phyloP scores from a whole-genome alignment of 1,140 invertebrate genomes.

The Cylas formicarius region DNA sequence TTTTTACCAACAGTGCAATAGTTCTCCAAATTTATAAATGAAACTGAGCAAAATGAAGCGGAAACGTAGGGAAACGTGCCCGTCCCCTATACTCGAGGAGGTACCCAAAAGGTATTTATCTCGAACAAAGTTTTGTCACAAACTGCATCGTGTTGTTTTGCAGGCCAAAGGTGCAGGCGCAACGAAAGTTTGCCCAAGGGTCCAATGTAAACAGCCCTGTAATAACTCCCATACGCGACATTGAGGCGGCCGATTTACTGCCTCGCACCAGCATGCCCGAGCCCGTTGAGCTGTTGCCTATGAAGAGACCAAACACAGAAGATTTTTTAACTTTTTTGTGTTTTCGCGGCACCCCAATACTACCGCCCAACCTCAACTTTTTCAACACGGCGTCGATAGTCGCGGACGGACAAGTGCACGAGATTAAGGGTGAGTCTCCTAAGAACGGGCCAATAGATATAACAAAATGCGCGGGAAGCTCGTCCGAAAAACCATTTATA shows the following conservation, averaged over 20 bases:
- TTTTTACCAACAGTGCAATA: too few relatives aligned
- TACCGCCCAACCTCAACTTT: slow-evolving; percentile 68
- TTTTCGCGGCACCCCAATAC: slow-evolving; percentile 68
- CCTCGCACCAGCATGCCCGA: slow-evolving; percentile 39
- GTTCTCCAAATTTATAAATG: too few relatives aligned
- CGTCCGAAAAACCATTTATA: slow-evolving; percentile 41
- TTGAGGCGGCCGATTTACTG: slow-evolving; percentile 47
- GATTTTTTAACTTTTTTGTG: slow-evolving; percentile 87
- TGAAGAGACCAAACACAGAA: slow-evolving; percentile 76
- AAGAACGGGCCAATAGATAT: slow-evolving; percentile 38
- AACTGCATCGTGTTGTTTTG: slow-evolving; percentile 25
- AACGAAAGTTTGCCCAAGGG: slow-evolving; percentile 86
- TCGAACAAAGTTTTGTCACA: slow-evolving; percentile 9
- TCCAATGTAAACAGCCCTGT: slow-evolving; percentile 49
- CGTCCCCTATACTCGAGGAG: slow-evolving; percentile 38
- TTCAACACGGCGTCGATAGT: slow-evolving; percentile 51
- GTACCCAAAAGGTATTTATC: slow-evolving; percentile 48
- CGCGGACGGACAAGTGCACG: slow-evolving; percentile 31
- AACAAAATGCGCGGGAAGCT: slow-evolving; percentile 26
- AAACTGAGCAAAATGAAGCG: slow-evolving; percentile 35
- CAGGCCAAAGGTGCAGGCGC: slow-evolving; percentile 75
- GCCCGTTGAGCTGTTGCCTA: slow-evolving; percentile 52
- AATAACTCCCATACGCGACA: slow-evolving; percentile 54
- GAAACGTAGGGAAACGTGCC: slow-evolving; percentile 35
- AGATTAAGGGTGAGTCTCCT: slow-evolving; percentile 30